Percentiles rank a stretch among this genome's conserved stretches.
These are phyloP conservation scores for Scaptomyza flava DNA, from an alignment of 2,888 invertebrate species.

Conservation along the genomic window DNA sequence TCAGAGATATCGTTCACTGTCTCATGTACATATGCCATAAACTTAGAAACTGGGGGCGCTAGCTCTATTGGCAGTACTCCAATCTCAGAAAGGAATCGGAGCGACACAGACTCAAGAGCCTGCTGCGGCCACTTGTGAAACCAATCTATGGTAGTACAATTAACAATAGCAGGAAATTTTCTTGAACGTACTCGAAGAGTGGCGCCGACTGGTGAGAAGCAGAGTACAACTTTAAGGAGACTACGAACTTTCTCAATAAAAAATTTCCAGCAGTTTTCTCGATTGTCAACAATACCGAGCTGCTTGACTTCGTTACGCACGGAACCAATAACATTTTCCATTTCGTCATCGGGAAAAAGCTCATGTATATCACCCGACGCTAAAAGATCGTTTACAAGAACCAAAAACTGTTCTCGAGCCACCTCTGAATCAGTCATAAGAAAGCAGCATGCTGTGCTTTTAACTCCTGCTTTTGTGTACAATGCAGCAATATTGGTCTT, in stretches of 20 bases:
- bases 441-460: constrained; percentile 93
- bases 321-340: constrained; percentile 92
- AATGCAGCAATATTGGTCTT: constrained; percentile 89
- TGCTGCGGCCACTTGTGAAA: constrained; percentile 98
- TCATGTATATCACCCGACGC: constrained; percentile 98
- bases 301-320: constrained; percentile 92
- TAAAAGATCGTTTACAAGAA: constrained; percentile 95
- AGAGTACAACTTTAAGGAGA: constrained; percentile 91
- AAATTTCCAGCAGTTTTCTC: constrained; percentile 97
- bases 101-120: constrained; percentile 95
- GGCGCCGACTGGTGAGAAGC: constrained; percentile 97
- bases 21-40: constrained; percentile 96
- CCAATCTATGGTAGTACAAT: constrained; percentile 97
- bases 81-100: constrained; percentile 91
- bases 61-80: constrained; percentile 85
- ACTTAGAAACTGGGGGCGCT: constrained; percentile 89
- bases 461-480: constrained; percentile 95
- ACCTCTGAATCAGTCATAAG: constrained; percentile 97
- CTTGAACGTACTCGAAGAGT: constrained; percentile 93
- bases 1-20: constrained; percentile 94
- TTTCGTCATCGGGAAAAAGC: constrained; percentile 94
- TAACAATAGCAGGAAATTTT: constrained; percentile 97
- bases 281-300: constrained; percentile 91
- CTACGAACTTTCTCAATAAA: constrained; percentile 95
- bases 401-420: constrained; percentile 94